These are phyloP conservation scores for Drosophila koepferae DNA, from an alignment of 2,888 invertebrate species.

Conservation along the genomic window DNA sequence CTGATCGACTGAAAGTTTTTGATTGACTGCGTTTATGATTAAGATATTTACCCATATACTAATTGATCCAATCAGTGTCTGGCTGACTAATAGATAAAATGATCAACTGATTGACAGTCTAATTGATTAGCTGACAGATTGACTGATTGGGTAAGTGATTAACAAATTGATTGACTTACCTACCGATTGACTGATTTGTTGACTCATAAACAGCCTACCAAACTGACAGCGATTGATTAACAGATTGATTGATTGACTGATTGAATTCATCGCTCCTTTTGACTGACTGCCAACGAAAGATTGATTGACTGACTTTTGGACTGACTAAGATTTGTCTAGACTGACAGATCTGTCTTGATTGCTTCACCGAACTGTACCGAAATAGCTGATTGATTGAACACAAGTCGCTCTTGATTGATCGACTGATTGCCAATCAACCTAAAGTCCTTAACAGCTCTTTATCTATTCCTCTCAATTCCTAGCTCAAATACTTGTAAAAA, in stretches of 20 bases:
- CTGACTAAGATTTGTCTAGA: neutral
- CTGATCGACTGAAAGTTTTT: neutral
- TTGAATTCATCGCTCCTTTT: neutral
- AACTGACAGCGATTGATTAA: neutral
- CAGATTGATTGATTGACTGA: neutral
- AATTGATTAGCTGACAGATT: too few relatives aligned
- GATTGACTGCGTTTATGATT: too few relatives aligned
- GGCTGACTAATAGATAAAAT: neutral
- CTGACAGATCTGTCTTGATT: too few relatives aligned
- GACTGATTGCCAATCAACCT: neutral
- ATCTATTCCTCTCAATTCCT: neutral
- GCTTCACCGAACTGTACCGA: too few relatives aligned
- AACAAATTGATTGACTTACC: neutral
- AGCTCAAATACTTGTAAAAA: too few relatives aligned
- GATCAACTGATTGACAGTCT: neutral
- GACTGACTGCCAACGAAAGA: neutral
- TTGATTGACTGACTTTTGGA: neutral
- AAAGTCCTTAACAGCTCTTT: neutral
- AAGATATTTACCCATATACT: too few relatives aligned
- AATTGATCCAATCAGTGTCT: too few relatives aligned
- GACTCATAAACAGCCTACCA: neutral
- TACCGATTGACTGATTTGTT: neutral
- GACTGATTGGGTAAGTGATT: too few relatives aligned
- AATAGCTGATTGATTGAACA: neutral
- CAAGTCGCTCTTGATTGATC: neutral